Conservation (phyloP, 2,797 vertebrate species). For the Masticophis lateralis region DNA sequence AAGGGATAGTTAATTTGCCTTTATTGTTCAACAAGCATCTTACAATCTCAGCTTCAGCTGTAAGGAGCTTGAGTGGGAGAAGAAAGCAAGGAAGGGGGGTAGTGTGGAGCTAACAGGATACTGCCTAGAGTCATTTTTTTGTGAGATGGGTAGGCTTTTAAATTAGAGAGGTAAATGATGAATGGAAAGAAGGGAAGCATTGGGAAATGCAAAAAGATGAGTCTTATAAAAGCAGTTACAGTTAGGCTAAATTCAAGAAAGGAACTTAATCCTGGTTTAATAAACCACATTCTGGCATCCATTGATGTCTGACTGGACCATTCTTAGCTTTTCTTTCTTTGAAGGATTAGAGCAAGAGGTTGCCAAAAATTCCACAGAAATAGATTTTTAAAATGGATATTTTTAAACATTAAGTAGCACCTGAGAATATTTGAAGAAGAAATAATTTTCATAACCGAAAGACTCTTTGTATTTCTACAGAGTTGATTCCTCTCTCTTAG, state of each 20-base stretch:
- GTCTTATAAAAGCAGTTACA: neutral
- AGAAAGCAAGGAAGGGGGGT: neutral
- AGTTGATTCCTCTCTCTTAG: neutral
- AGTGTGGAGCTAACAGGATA: neutral
- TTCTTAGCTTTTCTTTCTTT: neutral
- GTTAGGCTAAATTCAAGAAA: neutral
- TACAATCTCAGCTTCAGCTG: neutral
- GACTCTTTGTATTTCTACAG: neutral
- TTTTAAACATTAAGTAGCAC: neutral
- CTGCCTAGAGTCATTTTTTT: neutral
- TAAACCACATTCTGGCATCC: neutral
- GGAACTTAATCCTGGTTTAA: neutral
- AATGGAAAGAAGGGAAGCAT: neutral
- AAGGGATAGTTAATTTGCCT: constrained; percentile 1
- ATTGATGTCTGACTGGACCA: neutral
- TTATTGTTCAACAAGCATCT: neutral
- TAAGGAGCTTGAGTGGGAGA: neutral
- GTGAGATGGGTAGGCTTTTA: neutral
- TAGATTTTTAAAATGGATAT: neutral
- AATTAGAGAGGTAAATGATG: neutral
- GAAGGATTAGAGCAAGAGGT: neutral
- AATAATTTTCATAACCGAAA: neutral
- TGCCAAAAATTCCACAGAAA: neutral
- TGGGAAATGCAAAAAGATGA: neutral
- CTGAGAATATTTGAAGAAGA: neutral